Conservation (phyloP, 2,797 vertebrate species). For the Syndactyla subalaris region DNA sequence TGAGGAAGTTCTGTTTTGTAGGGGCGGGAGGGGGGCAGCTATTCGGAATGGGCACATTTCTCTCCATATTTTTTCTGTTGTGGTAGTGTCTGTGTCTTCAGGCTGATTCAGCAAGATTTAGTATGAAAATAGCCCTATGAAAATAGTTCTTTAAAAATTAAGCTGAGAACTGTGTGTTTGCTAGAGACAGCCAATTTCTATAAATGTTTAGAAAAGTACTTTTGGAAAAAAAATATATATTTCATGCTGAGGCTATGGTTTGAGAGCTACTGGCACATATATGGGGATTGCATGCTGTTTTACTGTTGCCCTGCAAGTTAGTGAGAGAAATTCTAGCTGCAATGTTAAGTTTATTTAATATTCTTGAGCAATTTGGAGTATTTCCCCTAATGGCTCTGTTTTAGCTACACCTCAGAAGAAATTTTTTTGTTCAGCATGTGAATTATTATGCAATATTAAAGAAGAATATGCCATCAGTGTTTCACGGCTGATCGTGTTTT, state of each 20-base stretch:
- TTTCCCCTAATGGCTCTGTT: neutral
- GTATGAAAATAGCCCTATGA: neutral
- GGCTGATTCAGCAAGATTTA: neutral
- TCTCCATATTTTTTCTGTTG: fast-evolving
- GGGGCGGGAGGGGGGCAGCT: neutral
- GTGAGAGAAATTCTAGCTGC: neutral
- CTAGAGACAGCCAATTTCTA: neutral
- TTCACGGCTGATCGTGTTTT: neutral
- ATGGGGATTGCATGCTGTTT: neutral
- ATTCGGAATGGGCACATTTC: neutral
- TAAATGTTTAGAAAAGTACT: neutral
- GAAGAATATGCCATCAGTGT: neutral
- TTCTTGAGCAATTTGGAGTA: neutral
- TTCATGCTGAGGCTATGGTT: neutral
- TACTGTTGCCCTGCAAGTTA: neutral
- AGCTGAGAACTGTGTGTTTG: neutral
- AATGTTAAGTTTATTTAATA: neutral
- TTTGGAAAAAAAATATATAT: fast-evolving
- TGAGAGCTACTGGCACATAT: neutral
- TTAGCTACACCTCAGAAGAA: neutral
- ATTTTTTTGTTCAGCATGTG: neutral
- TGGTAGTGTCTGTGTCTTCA: neutral
- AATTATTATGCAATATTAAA: neutral
- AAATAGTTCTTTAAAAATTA: neutral
- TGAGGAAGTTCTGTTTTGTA: neutral